Evolutionary conservation across 2,888 invertebrate species (phyloP).

Genomic region (Yponomeuta plumbellus): DNA sequence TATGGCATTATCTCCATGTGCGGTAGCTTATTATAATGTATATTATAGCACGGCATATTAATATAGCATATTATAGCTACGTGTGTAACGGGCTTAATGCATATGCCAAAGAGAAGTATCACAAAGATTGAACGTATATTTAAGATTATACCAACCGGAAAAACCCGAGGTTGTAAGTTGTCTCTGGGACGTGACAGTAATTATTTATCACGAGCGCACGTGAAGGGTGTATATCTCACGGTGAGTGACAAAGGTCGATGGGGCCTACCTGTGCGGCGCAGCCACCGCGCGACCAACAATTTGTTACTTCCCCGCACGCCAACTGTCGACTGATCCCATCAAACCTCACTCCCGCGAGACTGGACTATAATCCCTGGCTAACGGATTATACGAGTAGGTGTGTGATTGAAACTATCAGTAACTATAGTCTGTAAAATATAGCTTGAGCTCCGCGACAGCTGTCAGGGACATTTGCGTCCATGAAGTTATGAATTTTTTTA

Average conservation of each 20-base stretch:
- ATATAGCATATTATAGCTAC: too few relatives aligned
- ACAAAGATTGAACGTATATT: neutral
- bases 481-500: too few relatives aligned
- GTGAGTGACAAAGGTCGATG: conserved; percentile 26
- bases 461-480: too few relatives aligned
- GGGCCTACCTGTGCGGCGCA: conserved; percentile 3
- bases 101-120: too few relatives aligned
- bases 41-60: too few relatives aligned
- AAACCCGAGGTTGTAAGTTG: neutral
- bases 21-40: too few relatives aligned
- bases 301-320: conserved; percentile 16
- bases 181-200: conserved; percentile 22
- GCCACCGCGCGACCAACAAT: conserved; percentile 14
- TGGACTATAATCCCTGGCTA: conserved; percentile 1
- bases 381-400: neutral
- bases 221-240: conserved; percentile 28
- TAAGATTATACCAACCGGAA: neutral
- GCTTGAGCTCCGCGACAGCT: too few relatives aligned
- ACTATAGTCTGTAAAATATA: too few relatives aligned
- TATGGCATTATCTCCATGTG: too few relatives aligned
- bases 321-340: conserved; percentile 14
- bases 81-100: too few relatives aligned
- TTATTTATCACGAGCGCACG: conserved; percentile 23
- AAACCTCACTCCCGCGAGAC: conserved; percentile 6
- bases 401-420: conserved; percentile 5